These are phyloP conservation scores for Macropis europaea DNA, from an alignment of 2,888 invertebrate species.

Conservation along the genomic window DNA sequence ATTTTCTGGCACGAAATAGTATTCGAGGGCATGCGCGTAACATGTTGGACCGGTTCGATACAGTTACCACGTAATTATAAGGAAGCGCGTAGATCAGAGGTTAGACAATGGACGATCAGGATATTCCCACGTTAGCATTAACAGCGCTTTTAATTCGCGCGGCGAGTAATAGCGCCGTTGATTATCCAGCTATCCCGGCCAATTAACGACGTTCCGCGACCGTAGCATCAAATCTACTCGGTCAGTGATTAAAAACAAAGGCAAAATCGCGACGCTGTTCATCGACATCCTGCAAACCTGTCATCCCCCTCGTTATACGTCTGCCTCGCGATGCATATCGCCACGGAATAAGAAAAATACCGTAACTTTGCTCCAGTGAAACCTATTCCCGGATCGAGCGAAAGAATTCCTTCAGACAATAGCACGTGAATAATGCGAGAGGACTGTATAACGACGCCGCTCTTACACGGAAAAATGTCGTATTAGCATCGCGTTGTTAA, in stretches of 20 bases:
- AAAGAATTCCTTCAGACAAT: slow-evolving; percentile 1
- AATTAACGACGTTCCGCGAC: slow-evolving; percentile 54
- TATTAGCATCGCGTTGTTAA: background rate
- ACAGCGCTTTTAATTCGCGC: slow-evolving; percentile 61
- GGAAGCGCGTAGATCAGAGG: slow-evolving; percentile 30
- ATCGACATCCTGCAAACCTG: slow-evolving; percentile 49
- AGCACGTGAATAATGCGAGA: background rate
- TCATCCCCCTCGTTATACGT: slow-evolving; percentile 37
- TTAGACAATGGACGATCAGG: slow-evolving; percentile 55
- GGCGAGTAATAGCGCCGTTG: slow-evolving; percentile 53
- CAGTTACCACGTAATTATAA: slow-evolving; percentile 48
- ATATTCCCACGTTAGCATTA: slow-evolving; percentile 62
- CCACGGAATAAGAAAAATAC: slow-evolving; percentile 25
- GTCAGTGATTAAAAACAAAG: slow-evolving; percentile 53
- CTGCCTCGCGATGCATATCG: slow-evolving; percentile 25
- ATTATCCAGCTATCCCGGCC: slow-evolving; percentile 55
- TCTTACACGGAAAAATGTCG: background rate
- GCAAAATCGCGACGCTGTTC: slow-evolving; percentile 44
- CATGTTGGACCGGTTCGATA: slow-evolving; percentile 35
- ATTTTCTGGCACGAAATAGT: too few relatives aligned
- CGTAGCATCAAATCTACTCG: slow-evolving; percentile 48
- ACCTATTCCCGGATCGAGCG: slow-evolving; percentile 7
- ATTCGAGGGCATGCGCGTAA: background rate
- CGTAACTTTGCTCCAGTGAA: slow-evolving; percentile 37
- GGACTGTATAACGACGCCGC: background rate